Percentiles rank a stretch among this genome's conserved stretches.
Conservation (phyloP, 2,888 invertebrate species). For the Acanthosepion pharaonis region DNA sequence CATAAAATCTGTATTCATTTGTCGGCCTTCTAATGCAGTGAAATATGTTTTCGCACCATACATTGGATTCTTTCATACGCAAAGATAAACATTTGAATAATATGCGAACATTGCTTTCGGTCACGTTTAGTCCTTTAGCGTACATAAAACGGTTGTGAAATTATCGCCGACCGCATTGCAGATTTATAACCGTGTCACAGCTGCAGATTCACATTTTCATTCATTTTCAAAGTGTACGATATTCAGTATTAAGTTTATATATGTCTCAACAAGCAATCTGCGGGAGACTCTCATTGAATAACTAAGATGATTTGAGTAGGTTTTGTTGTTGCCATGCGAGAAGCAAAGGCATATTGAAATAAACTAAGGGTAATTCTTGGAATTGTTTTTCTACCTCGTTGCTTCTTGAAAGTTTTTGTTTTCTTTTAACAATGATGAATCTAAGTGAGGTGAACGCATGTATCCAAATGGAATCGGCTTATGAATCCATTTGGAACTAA, state of each 20-base stretch:
- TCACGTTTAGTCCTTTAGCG: not conserved
- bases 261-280: not conserved
- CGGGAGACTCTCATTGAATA: not conserved
- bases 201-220: not conserved
- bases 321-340: not conserved
- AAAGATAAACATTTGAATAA: too few species aligned
- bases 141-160: not conserved
- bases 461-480: not conserved
- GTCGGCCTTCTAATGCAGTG: too few species aligned
- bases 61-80: too few species aligned
- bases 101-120: not conserved
- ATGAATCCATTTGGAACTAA: not conserved
- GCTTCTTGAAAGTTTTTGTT: not conserved
- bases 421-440: not conserved
- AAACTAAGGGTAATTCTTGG: not conserved
- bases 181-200: not conserved
- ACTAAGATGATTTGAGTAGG: not conserved
- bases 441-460: not conserved
- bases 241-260: not conserved
- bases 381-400: not conserved
- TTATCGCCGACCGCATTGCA: not conserved
- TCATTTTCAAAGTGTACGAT: not conserved
- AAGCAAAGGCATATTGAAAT: not conserved
- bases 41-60: too few species aligned
- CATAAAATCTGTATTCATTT: too few species aligned